These are phyloP conservation scores for Brachyalestes nurse DNA, from an alignment of 2,797 vertebrate species.

Conservation along the genomic window DNA sequence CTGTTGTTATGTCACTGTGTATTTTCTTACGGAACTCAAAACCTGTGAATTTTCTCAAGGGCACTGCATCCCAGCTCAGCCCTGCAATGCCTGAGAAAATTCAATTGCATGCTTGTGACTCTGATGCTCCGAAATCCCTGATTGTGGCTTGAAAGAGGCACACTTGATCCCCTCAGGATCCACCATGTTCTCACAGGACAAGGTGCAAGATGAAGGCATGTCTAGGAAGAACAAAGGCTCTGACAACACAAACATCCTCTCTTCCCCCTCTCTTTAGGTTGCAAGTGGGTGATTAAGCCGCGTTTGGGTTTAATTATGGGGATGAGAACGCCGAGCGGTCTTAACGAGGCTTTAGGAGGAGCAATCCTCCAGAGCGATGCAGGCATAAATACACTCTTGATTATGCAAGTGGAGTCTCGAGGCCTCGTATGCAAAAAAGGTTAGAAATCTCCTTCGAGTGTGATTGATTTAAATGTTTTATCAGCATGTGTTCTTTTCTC, in stretches of 20 bases:
- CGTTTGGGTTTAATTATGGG: constrained; percentile 76
- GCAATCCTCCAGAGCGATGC: constrained; percentile 17
- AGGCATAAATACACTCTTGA: constrained; percentile 22
- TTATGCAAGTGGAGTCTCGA: not conserved
- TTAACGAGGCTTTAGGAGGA: constrained; percentile 38
- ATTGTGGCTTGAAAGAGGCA: not conserved
- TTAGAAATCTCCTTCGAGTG: not conserved
- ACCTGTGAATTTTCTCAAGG: not conserved
- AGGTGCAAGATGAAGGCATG: constrained; percentile 67
- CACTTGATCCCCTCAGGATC: not conserved
- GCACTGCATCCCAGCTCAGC: not conserved
- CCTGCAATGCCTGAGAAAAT: not conserved
- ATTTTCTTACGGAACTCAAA: not conserved
- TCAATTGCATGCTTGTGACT: not conserved
- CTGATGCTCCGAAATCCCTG: not conserved
- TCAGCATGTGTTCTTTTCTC: not conserved
- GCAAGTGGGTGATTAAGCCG: constrained; percentile 73
- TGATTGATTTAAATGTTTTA: constrained; percentile 37
- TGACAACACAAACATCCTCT: constrained; percentile 60
- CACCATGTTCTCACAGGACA: constrained; percentile 54
- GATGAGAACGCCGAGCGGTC: constrained; percentile 55
- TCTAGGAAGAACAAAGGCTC: constrained; percentile 74
- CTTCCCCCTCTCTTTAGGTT: constrained; percentile 60
- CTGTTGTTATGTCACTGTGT: not conserved
- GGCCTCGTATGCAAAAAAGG: constrained; percentile 7